These are phyloP conservation scores for Centropyge bicolor DNA, from an alignment of 2,797 vertebrate genomes.

Conservation along the genomic window DNA sequence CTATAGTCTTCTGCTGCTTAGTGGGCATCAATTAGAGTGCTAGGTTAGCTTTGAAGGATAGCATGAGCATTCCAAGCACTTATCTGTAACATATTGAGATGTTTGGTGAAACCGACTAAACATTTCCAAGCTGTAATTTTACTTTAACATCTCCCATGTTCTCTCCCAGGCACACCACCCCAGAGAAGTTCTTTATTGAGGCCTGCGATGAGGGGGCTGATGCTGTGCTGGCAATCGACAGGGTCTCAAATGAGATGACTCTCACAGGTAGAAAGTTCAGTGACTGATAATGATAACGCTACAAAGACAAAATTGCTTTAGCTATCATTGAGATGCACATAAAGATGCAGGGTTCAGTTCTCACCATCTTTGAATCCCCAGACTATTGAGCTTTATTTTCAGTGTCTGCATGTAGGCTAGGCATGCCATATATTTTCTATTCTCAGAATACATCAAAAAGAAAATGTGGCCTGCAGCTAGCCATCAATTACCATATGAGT, in stretches of 20 bases:
- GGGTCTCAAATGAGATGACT: conserved; percentile 95
- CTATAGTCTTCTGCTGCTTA: too few relatives aligned
- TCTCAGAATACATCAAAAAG: not conserved
- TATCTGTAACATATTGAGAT: too few relatives aligned
- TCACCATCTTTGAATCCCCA: not conserved
- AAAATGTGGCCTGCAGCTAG: not conserved
- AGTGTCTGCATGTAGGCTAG: not conserved
- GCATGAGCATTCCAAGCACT: not conserved
- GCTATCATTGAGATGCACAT: not conserved
- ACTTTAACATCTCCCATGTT: not conserved
- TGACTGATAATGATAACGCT: not conserved
- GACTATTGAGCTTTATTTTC: not conserved
- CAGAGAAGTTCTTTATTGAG: conserved; percentile 97
- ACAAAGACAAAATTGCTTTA: not conserved
- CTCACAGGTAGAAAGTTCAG: conserved; percentile 88
- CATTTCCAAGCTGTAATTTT: not conserved
- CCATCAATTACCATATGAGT: not conserved
- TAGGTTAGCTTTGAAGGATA: not conserved
- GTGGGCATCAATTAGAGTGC: too few relatives aligned
- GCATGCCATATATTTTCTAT: not conserved
- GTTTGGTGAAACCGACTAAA: not conserved
- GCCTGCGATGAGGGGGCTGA: conserved; percentile 94
- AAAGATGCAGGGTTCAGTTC: not conserved
- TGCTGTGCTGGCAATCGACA: conserved; percentile 95
- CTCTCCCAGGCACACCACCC: conserved; percentile 90